Conservation (phyloP, 2,113 vertebrate species). For the Bufo bufo region DNA sequence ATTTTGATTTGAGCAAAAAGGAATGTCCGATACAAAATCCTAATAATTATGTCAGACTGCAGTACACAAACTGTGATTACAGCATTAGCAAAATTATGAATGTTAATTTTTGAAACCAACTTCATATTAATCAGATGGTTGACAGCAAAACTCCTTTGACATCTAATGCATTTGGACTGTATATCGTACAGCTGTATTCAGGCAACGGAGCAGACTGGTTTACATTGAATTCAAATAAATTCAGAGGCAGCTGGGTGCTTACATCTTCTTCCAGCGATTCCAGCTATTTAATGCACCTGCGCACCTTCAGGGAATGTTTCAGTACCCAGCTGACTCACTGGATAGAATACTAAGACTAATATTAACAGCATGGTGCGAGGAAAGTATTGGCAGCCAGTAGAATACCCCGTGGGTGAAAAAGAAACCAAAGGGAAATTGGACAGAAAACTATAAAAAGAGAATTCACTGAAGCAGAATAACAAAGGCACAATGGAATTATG, state of each 20-base stretch:
- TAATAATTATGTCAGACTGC: not conserved
- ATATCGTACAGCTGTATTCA: conserved; percentile 56
- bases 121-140: conserved; percentile 21
- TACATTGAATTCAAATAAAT: conserved; percentile 60
- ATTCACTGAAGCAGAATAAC: conserved; percentile 45
- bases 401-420: conserved; percentile 48
- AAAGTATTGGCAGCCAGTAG: conserved; percentile 53
- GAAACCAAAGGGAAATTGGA: conserved; percentile 52
- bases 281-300: conserved; percentile 58
- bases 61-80: not conserved
- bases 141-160: conserved; percentile 43
- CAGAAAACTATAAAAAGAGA: conserved; percentile 54
- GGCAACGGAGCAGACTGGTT: conserved; percentile 52
- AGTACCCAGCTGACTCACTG: conserved; percentile 54
- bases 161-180: conserved; percentile 53
- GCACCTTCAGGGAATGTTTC: conserved; percentile 60
- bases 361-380: conserved; percentile 42
- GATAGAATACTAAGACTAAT: conserved; percentile 58
- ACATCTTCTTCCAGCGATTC: conserved; percentile 54
- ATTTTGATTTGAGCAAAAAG: not conserved
- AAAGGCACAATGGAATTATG: conserved; percentile 41
- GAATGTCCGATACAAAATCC: not conserved
- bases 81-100: not conserved
- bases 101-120: conserved; percentile 1
- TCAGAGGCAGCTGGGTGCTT: conserved; percentile 56